A percentile compares a stretch with the other conserved stretches of the same genome.
Evolutionary conservation across 2,888 invertebrate genomes (phyloP).

Genomic region (Agonopterix subpropinquella): DNA sequence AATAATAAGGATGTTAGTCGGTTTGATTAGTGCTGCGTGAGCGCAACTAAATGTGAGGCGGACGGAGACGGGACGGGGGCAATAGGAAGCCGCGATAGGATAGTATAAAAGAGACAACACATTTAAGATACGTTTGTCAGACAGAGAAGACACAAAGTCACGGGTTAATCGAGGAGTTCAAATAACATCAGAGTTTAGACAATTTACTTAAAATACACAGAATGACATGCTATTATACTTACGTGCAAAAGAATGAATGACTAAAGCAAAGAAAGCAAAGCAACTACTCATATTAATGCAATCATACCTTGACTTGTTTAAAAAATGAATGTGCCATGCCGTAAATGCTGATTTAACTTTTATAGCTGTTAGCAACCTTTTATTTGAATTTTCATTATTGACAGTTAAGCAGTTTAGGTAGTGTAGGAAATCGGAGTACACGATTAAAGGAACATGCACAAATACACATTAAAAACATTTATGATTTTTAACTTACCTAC

Average conservation of each 20-base stretch:
- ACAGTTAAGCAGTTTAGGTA: too few relatives aligned
- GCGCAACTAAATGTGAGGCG: slow-evolving; percentile 12
- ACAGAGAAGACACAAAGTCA: slow-evolving; percentile 13
- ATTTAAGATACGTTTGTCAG: slow-evolving; percentile 10
- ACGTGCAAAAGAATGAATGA: background rate
- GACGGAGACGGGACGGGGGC: slow-evolving; percentile 12
- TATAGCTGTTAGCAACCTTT: too few relatives aligned
- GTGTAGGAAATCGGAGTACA: too few relatives aligned
- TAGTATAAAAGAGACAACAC: slow-evolving; percentile 17
- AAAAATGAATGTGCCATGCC: too few relatives aligned
- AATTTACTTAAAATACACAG: slow-evolving; percentile 14
- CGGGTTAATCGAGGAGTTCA: slow-evolving; percentile 23
- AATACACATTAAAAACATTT: too few relatives aligned
- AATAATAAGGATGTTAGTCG: slow-evolving; percentile 31
- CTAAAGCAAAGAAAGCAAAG: too few relatives aligned
- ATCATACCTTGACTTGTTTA: background rate
- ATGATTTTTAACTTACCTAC: too few relatives aligned
- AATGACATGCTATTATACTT: background rate
- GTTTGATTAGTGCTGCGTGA: slow-evolving; percentile 16
- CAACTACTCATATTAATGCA: background rate
- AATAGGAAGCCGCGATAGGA: slow-evolving; percentile 26
- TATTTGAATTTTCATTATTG: too few relatives aligned
- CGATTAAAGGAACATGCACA: too few relatives aligned
- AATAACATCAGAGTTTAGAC: slow-evolving; percentile 19
- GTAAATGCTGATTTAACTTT: too few relatives aligned